phyloP scores from a whole-genome alignment of 1,140 invertebrate species.

The Yoshiicerus persimilis region DNA sequence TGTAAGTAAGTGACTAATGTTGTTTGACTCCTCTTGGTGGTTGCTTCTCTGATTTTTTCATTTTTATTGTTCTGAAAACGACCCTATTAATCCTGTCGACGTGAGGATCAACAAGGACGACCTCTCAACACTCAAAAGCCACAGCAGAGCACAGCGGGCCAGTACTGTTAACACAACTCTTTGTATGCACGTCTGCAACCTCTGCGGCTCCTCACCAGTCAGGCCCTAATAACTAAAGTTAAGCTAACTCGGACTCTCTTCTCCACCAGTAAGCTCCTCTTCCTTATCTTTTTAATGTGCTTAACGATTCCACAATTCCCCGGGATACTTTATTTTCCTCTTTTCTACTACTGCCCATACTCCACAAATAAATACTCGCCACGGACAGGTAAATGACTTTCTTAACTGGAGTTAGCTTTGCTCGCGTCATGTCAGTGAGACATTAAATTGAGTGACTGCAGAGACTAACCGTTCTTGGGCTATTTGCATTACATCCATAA shows the following conservation, averaged over 20 bases:
- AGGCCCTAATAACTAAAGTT: not conserved
- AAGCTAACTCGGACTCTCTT: not conserved
- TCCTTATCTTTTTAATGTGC: not conserved
- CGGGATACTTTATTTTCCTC: not conserved
- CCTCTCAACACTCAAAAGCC: conserved; percentile 1
- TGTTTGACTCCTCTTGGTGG: conserved; percentile 15
- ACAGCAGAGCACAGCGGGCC: not conserved
- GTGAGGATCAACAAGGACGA: conserved; percentile 24
- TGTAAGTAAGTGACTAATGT: conserved; percentile 5
- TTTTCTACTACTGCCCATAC: not conserved
- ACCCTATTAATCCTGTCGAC: conserved; percentile 26
- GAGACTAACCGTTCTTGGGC: not conserved
- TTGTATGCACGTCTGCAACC: not conserved
- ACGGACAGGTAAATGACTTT: not conserved
- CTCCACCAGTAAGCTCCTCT: not conserved
- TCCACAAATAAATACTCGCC: too few species aligned
- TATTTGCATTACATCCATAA: not conserved
- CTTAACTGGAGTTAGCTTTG: not conserved
- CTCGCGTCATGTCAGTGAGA: not conserved
- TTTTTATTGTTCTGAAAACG: conserved; percentile 22
- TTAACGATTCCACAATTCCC: not conserved
- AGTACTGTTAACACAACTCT: conserved; percentile 1
- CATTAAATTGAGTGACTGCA: not conserved
- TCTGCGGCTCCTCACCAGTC: not conserved
- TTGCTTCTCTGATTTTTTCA: conserved; percentile 1